These are phyloP conservation scores for Volucella bombylans DNA, from an alignment of 2,888 invertebrate genomes.

Conservation along the genomic window DNA sequence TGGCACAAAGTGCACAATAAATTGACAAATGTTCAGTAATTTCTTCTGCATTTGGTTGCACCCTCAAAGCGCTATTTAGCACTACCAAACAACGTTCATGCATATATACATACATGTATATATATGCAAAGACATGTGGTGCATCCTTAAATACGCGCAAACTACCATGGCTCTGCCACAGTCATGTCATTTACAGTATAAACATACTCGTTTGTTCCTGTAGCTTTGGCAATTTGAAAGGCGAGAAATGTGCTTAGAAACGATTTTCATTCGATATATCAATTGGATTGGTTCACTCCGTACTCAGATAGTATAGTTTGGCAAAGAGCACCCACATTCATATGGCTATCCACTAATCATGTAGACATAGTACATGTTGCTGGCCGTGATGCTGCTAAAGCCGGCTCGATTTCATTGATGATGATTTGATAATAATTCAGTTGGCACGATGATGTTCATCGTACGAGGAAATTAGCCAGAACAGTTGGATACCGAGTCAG, in stretches of 20 bases:
- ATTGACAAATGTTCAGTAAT: constrained; percentile 70
- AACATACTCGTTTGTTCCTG: background rate
- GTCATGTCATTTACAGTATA: background rate
- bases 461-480: constrained; percentile 23
- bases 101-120: no score
- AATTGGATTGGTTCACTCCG: constrained; percentile 62
- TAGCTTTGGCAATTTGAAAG: constrained; percentile 10
- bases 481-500: constrained; percentile 20
- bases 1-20: constrained; percentile 72
- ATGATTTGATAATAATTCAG: constrained; percentile 58
- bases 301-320: constrained; percentile 7
- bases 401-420: constrained; percentile 43
- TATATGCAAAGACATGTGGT: no score
- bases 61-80: constrained; percentile 44
- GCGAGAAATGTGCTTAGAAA: constrained; percentile 67
- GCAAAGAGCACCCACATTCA: constrained; percentile 39
- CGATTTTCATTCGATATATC: constrained; percentile 65
- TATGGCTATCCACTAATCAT: constrained; percentile 4
- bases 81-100: constrained; percentile 8
- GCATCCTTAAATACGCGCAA: constrained; percentile 27
- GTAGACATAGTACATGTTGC: background rate
- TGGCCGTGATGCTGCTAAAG: constrained; percentile 7
- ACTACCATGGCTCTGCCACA: background rate
- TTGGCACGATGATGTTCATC: constrained; percentile 36
- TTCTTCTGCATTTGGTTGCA: constrained; percentile 58